Percentiles rank a stretch among this genome's conserved stretches.
Evolutionary conservation across 2,797 vertebrate genomes (phyloP).

Genomic region (Halcyon chelicuti): DNA sequence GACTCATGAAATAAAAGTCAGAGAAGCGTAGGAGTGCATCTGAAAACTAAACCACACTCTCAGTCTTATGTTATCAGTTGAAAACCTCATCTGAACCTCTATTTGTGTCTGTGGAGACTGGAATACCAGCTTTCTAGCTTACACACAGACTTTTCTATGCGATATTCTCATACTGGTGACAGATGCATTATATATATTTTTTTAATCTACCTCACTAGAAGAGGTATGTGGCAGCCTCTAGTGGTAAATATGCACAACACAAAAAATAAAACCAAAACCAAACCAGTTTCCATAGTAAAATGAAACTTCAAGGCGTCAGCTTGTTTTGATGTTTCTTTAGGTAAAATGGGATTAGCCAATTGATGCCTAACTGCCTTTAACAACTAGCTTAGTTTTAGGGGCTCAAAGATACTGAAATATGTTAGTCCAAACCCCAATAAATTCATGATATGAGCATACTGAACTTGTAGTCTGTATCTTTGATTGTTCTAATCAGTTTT

Average conservation of each 20-base stretch:
- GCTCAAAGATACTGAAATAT: background rate
- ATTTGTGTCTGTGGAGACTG: background rate
- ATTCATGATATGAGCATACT: background rate
- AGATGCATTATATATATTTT: background rate
- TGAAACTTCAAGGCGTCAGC: background rate
- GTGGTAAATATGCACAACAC: conserved; percentile 29
- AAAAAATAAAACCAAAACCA: background rate
- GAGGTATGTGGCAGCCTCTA: conserved; percentile 69
- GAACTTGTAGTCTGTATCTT: background rate
- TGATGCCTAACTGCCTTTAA: background rate
- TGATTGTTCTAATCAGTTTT: background rate
- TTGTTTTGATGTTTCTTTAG: background rate
- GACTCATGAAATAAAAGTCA: background rate
- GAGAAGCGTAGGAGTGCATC: background rate
- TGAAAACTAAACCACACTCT: background rate
- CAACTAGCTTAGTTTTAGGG: background rate
- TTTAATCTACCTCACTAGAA: background rate
- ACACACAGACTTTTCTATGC: background rate
- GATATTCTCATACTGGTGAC: background rate
- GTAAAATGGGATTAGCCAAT: background rate
- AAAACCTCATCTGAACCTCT: background rate
- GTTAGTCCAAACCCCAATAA: background rate
- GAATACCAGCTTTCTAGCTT: background rate
- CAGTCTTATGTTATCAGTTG: background rate
- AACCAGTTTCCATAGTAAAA: background rate